These are phyloP conservation scores for Coregonus clupeaformis DNA, from an alignment of 2,113 vertebrate genomes.

Conservation along the genomic window DNA sequence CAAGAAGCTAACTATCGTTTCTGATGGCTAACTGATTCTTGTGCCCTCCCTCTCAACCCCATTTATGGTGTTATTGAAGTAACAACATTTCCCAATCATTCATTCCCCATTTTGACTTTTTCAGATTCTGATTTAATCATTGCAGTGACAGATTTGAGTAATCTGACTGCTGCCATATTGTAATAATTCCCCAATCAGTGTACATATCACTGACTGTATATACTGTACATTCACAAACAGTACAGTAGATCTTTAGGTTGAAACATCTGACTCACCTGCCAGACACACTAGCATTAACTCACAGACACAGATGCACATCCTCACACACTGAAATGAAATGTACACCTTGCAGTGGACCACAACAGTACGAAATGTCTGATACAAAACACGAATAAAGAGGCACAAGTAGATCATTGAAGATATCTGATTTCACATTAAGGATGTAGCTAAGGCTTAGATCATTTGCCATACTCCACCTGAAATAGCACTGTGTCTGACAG, in stretches of 20 bases:
- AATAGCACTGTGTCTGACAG: neutral
- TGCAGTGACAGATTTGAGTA: neutral
- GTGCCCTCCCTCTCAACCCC: neutral
- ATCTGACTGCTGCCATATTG: neutral
- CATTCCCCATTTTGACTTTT: neutral
- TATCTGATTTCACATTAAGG: neutral
- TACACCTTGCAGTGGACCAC: neutral
- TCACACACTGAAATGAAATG: neutral
- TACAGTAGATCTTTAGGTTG: neutral
- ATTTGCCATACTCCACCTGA: constrained; percentile 1
- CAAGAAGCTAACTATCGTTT: neutral
- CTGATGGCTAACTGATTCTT: neutral
- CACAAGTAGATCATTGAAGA: neutral
- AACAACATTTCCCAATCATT: neutral
- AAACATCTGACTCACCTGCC: neutral
- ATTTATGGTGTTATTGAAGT: neutral
- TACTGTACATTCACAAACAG: neutral
- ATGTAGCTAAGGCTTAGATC: neutral
- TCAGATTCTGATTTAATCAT: neutral
- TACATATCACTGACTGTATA: neutral
- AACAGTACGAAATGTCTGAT: neutral
- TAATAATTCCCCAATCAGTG: neutral
- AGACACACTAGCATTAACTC: neutral
- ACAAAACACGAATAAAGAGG: neutral
- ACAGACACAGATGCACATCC: neutral